Evolutionary conservation across 2,113 vertebrate species (phyloP).

Genomic region (Anguilla rostrata): DNA sequence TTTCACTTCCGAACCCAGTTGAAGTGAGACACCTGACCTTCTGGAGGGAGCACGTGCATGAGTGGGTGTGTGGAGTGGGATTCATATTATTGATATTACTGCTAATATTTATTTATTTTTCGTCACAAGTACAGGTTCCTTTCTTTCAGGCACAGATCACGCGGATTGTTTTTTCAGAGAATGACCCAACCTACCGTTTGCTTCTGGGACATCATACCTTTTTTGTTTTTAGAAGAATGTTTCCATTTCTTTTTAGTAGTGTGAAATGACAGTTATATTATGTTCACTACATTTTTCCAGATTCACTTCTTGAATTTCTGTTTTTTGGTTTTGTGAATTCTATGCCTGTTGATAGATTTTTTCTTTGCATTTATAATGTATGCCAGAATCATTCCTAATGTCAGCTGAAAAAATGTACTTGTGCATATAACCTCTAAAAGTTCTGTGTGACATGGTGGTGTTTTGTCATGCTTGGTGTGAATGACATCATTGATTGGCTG

Average conservation of each 20-base stretch:
- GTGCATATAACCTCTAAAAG: not conserved
- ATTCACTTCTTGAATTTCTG: not conserved
- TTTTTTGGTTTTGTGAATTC: not conserved
- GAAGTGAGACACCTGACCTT: too few relatives aligned
- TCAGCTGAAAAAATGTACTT: not conserved
- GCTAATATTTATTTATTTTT: too few relatives aligned
- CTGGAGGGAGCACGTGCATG: not conserved
- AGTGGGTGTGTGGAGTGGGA: not conserved
- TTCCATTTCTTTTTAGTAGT: not conserved
- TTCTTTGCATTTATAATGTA: not conserved
- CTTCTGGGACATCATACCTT: not conserved
- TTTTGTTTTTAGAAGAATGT: not conserved
- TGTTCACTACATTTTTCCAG: not conserved
- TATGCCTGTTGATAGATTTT: not conserved
- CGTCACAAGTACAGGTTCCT: not conserved
- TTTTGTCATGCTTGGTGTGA: not conserved
- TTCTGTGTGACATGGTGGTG: not conserved
- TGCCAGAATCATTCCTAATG: not conserved
- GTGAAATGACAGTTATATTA: not conserved
- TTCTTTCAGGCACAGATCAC: not conserved
- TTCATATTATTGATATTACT: too few relatives aligned
- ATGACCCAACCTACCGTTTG: not conserved
- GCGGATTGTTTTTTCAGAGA: too few relatives aligned
- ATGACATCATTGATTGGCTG: not conserved
- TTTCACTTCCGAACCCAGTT: conserved; percentile 19